A percentile compares a stretch with the other conserved stretches of the same genome.
These are phyloP conservation scores for Palythoa heliodiscus DNA, from an alignment of 92 coral and sea anemone genomes.

Conservation along the genomic window DNA sequence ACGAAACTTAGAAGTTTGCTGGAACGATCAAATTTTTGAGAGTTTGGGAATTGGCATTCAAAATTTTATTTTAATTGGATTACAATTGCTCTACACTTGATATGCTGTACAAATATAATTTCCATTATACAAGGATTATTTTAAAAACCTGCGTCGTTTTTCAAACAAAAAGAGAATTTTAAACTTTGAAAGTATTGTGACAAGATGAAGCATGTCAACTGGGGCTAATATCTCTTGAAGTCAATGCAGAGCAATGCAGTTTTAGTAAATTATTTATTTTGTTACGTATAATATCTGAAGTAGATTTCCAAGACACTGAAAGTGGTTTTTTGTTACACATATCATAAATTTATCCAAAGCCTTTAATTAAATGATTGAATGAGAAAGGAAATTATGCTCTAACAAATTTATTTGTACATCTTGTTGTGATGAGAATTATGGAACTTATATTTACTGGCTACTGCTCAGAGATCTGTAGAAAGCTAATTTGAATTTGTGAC, in stretches of 20 bases:
- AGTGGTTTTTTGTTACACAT: not conserved
- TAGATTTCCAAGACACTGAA: not conserved
- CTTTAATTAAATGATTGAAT: not conserved
- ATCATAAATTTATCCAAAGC: not conserved
- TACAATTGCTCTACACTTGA: conserved; percentile 25
- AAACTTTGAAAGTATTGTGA: not conserved
- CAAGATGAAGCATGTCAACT: not conserved
- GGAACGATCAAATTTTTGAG: not conserved
- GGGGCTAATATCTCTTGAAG: not conserved
- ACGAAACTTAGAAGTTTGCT: not conserved
- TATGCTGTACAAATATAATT: not conserved
- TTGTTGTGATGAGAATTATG: not conserved
- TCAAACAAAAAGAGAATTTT: not conserved
- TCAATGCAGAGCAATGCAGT: not conserved
- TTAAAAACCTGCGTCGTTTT: not conserved
- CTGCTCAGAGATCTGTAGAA: no score
- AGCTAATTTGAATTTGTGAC: no score
- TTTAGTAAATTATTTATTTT: not conserved
- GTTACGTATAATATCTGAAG: not conserved
- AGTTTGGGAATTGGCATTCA: not conserved
- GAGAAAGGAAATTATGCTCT: not conserved
- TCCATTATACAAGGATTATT: not conserved
- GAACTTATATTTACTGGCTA: no score
- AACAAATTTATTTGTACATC: not conserved
- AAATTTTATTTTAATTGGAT: conserved; percentile 22